Evolutionary conservation across 2,797 vertebrate species (phyloP), one percentile per base, ranked within the genome.

Genomic region (Acipenser ruthenus): DNA sequence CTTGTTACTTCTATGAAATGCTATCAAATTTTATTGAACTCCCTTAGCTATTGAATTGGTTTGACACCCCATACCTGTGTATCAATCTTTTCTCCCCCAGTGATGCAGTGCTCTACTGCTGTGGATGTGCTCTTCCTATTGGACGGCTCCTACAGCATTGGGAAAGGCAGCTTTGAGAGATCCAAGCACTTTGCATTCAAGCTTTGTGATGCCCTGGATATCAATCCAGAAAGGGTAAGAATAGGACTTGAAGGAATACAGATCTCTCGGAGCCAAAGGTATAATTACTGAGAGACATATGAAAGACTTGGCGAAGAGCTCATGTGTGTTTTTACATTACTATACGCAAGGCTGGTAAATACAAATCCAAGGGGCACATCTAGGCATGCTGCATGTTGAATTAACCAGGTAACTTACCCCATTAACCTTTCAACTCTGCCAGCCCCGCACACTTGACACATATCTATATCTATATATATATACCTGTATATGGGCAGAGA

Each of bases 111-210:
- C 77, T 98, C 94, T 0, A 86, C 89, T 12, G 80, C 83, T 0
- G 74, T 93, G 73, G 97, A 99, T 56, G 1, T 98, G 68, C 88
- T 99, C 15, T 90, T 99, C 74, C 83, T 98, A 72, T 71, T 98
- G 74, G 95, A 99, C 0, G 90, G 95, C 4, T 98, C 96, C 6
- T 89, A 94, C 86, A 99, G 97, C 10, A 60, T 98, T 1, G 95
- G 95, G 18, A 98, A 93, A 77, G 90, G 92, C 71, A 87, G 89
- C 71, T 99, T 99, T 47, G 95, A 99, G 77, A 87, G 90, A 61
- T 90, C 93, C 72, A 96, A 96, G 71, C 88, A 89, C 79, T 96
- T 92, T 0, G 86, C 91, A 10, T 52, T 86, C 68, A 91, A 87
- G 50, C 75, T 96, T 61, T 93, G 91, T 68, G 85, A 94, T 9